These are phyloP conservation scores for Acanthoscelides obtectus DNA, from an alignment of 2,888 invertebrate species.

Conservation along the genomic window DNA sequence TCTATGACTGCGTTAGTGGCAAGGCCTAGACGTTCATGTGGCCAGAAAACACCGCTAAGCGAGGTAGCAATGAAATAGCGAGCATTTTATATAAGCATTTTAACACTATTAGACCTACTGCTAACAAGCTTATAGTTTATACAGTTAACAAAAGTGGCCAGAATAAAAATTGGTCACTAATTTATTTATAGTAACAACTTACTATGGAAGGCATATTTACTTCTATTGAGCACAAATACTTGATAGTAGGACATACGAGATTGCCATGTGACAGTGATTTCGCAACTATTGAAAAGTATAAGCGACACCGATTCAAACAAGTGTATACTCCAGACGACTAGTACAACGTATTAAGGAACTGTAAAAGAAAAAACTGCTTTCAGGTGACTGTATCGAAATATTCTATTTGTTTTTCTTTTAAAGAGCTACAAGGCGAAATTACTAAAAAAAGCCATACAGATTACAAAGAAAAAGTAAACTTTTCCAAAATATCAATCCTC, in stretches of 20 bases:
- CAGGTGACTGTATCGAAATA: too few species aligned
- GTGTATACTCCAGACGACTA: slow-evolving; percentile 4
- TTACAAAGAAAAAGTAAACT: slow-evolving; percentile 2
- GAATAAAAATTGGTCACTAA: slow-evolving; percentile 19
- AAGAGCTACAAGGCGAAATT: too few species aligned
- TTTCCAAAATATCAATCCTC: not conserved
- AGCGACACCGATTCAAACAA: slow-evolving; percentile 1
- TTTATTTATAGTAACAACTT: slow-evolving; percentile 17
- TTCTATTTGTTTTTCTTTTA: too few species aligned
- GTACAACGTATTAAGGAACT: slow-evolving; percentile 5
- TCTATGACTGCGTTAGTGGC: too few species aligned
- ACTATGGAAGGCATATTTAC: slow-evolving; percentile 12
- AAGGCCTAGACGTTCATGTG: slow-evolving; percentile 19
- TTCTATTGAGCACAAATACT: slow-evolving; percentile 16
- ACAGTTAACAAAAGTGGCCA: slow-evolving; percentile 18
- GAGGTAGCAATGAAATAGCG: slow-evolving; percentile 21
- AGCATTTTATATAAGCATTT: slow-evolving; percentile 17
- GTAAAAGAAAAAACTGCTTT: slow-evolving; percentile 9
- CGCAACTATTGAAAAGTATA: slow-evolving; percentile 15
- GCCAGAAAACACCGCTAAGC: slow-evolving; percentile 18
- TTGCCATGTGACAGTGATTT: slow-evolving; percentile 14
- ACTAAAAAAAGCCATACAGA: not conserved
- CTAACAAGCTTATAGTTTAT: slow-evolving; percentile 13
- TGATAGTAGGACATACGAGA: slow-evolving; percentile 18
- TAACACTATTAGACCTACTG: slow-evolving; percentile 7